Conservation (phyloP, 53 echinoderm and acorn worm species). For the Patiria pectinifera region DNA sequence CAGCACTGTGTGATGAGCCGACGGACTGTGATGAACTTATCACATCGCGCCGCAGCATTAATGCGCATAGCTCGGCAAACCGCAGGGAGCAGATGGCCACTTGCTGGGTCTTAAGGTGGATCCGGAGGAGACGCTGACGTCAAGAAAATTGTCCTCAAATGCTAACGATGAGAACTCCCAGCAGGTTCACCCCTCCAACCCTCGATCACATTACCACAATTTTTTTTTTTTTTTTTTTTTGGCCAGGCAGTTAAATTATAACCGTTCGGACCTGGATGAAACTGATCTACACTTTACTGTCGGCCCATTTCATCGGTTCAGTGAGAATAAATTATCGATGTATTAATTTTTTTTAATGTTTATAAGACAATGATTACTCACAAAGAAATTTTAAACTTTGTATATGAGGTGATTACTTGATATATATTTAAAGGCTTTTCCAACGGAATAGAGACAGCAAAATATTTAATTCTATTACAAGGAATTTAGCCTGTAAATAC, state of each 20-base stretch:
- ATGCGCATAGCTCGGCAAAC: constrained; percentile 6
- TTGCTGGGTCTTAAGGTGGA: constrained; percentile 3
- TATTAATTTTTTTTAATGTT: no score
- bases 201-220: neutral
- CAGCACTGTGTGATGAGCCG: neutral
- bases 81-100: constrained; percentile 17
- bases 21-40: constrained; percentile 4
- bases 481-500: no score
- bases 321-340: neutral
- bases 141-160: constrained; percentile 30
- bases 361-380: no score
- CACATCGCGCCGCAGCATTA: neutral
- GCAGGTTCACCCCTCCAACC: neutral
- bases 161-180: constrained; percentile 26
- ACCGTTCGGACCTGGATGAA: neutral
- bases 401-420: no score
- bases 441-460: no score
- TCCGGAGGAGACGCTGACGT: constrained; percentile 24
- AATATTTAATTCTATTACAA: no score
- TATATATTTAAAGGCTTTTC: no score
- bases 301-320: neutral
- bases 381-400: no score
- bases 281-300: neutral
- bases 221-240: neutral
- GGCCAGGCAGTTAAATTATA: constrained; percentile 4